phyloP scores from a whole-genome alignment of 2,797 vertebrate genomes.

The Schizopygopsis pylzovi region DNA sequence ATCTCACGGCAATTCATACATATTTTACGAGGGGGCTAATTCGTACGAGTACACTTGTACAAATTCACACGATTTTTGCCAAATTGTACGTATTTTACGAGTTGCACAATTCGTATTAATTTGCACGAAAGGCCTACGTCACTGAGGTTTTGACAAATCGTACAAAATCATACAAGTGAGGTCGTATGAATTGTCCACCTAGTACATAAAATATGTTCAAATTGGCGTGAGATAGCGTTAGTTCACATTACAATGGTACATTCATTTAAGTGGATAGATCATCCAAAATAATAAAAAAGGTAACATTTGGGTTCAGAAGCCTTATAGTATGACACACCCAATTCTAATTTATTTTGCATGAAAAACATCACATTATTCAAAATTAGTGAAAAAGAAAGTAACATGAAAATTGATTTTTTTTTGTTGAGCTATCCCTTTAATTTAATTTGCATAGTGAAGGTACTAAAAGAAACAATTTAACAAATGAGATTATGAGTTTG shows the following conservation, averaged over 20 bases:
- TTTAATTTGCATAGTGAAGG: constrained; percentile 9
- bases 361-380: background rate
- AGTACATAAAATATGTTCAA: too few species aligned
- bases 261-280: background rate
- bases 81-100: too few species aligned
- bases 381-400: background rate
- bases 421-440: background rate
- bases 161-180: too few species aligned
- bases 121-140: too few species aligned
- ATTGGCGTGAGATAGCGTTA: too few species aligned
- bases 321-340: background rate
- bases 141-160: too few species aligned
- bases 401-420: background rate
- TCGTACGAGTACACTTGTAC: too few species aligned
- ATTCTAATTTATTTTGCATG: background rate
- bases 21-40: too few species aligned
- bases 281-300: background rate
- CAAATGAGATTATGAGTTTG: constrained; percentile 12
- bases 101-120: too few species aligned
- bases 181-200: too few species aligned
- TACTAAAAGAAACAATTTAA: background rate
- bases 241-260: background rate
- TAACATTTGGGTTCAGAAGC: background rate
- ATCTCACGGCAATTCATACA: too few species aligned
- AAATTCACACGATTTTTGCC: too few species aligned